phyloP scores from a whole-genome alignment of 2,888 invertebrate genomes.

The Drosophila niveifrons region DNA sequence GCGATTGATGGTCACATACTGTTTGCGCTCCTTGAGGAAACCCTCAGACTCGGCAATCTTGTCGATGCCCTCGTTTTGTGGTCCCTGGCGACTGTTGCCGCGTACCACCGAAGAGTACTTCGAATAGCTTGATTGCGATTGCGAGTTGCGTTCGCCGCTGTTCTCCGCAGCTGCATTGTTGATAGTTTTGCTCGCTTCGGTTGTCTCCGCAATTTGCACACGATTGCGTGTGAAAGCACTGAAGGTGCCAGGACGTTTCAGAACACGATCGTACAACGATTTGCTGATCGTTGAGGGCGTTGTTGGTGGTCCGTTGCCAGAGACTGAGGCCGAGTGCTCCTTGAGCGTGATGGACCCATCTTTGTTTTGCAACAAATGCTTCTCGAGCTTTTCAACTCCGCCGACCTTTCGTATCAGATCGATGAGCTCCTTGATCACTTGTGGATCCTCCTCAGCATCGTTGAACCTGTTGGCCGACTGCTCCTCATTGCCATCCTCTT shows the following conservation, averaged over 20 bases:
- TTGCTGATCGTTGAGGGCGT: conserved; percentile 90
- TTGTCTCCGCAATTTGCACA: conserved; percentile 17
- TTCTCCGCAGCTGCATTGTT: neutral
- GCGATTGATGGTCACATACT: conserved; percentile 90
- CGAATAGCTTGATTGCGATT: conserved; percentile 48
- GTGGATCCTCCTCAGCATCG: conserved; percentile 85
- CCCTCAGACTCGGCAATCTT: conserved; percentile 84
- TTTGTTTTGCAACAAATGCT: conserved; percentile 88
- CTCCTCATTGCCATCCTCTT: conserved; percentile 85
- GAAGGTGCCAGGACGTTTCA: conserved; percentile 85
- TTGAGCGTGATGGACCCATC: conserved; percentile 86
- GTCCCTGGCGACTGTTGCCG: conserved; percentile 87
- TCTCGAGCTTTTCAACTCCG: conserved; percentile 94
- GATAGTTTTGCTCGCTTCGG: neutral
- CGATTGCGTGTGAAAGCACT: conserved; percentile 83
- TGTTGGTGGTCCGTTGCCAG: conserved; percentile 74
- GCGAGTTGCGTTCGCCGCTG: conserved; percentile 23
- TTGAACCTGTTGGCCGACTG: conserved; percentile 54
- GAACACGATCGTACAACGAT: conserved; percentile 91
- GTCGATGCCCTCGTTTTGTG: conserved; percentile 87
- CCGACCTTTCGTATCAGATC: conserved; percentile 94
- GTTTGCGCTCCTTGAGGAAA: conserved; percentile 86
- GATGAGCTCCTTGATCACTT: conserved; percentile 92
- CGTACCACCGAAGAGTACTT: conserved; percentile 88
- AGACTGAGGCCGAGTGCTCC: conserved; percentile 83